phyloP scores from a whole-genome alignment of 2,113 vertebrate species.

The Lipotes vexillifer region DNA sequence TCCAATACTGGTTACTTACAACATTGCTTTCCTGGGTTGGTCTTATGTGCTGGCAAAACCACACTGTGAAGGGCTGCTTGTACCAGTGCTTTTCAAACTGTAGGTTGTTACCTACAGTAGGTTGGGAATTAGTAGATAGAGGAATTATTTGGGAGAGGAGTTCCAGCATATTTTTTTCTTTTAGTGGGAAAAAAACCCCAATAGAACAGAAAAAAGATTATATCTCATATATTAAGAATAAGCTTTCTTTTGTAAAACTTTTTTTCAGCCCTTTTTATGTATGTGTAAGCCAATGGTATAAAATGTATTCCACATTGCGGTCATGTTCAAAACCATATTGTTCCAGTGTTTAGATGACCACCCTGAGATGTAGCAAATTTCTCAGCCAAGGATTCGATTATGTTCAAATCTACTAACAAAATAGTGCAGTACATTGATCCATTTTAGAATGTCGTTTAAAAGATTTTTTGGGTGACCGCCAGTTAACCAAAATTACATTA shows the following conservation, averaged over 20 bases:
- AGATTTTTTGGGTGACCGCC: not conserved
- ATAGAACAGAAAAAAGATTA: not conserved
- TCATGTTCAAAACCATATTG: not conserved
- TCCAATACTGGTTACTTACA: not conserved
- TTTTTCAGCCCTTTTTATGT: not conserved
- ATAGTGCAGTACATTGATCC: not conserved
- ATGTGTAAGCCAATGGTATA: not conserved
- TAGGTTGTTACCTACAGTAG: not conserved
- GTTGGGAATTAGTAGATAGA: not conserved
- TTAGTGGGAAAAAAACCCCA: not conserved
- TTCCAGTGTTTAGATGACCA: not conserved
- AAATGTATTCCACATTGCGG: not conserved
- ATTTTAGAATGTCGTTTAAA: conserved; percentile 9
- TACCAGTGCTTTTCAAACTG: not conserved
- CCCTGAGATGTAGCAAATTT: not conserved
- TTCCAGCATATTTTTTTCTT: not conserved
- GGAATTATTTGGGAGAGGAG: not conserved
- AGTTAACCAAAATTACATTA: not conserved
- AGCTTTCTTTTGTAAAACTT: not conserved
- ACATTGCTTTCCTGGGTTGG: not conserved
- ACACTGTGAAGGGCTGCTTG: not conserved
- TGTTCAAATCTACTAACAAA: not conserved
- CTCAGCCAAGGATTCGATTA: not conserved
- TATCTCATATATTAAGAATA: not conserved
- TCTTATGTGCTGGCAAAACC: not conserved